Conservation (phyloP, 2,888 invertebrate genomes). For the Calliopum simillimum region DNA sequence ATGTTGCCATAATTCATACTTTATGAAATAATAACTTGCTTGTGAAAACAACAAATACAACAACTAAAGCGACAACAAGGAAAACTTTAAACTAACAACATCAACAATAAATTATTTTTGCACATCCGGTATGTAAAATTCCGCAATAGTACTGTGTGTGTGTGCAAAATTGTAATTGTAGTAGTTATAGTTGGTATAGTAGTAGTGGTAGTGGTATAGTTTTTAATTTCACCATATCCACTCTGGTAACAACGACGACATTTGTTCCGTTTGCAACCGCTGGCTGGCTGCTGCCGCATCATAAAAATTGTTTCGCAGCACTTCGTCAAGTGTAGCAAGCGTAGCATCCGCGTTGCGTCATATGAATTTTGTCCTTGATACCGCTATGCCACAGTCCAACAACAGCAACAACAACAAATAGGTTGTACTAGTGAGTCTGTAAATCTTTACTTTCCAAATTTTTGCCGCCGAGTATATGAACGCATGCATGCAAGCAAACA, state of each 20-base stretch:
- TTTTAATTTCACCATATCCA: slow-evolving; percentile 20
- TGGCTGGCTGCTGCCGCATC: neutral
- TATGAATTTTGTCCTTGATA: neutral
- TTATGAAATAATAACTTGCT: slow-evolving; percentile 63
- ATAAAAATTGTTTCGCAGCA: slow-evolving; percentile 27
- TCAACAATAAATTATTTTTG: slow-evolving; percentile 54
- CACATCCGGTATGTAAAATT: slow-evolving; percentile 31
- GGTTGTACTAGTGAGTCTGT: neutral
- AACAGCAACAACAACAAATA: neutral
- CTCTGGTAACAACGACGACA: neutral
- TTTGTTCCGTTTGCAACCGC: neutral
- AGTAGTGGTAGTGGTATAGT: neutral
- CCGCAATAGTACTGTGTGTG: neutral
- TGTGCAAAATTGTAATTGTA: no score
- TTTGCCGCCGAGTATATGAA: neutral
- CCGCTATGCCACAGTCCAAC: neutral
- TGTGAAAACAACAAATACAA: slow-evolving; percentile 47
- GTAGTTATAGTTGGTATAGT: no score
- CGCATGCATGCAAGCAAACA: neutral
- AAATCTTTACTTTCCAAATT: slow-evolving; percentile 17
- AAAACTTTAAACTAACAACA: slow-evolving; percentile 29
- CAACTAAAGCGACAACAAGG: slow-evolving; percentile 37
- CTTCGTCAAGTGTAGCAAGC: neutral
- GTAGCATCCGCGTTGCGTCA: neutral
- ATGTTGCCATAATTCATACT: slow-evolving; percentile 62